phyloP scores from a whole-genome alignment of 2,113 vertebrate genomes.

The Excalfactoria chinensis region DNA sequence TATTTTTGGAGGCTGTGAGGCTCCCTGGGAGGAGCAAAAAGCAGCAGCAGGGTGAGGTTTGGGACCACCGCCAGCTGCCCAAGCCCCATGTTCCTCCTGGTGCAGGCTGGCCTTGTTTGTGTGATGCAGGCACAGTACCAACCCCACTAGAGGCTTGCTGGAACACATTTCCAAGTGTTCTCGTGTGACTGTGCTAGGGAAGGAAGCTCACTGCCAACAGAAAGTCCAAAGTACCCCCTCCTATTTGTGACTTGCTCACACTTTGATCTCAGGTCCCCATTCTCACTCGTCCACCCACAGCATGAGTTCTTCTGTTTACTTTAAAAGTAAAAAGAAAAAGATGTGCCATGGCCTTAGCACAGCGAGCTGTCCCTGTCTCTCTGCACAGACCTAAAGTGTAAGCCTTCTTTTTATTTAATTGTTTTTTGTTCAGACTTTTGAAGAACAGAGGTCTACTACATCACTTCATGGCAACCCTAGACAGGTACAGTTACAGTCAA shows the following conservation, averaged over 20 bases:
- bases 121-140: accelerated
- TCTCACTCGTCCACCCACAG: background rate
- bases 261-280: background rate
- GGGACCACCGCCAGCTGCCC: background rate
- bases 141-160: accelerated
- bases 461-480: accelerated
- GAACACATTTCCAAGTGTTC: background rate
- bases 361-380: background rate
- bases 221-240: background rate
- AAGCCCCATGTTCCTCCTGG: background rate
- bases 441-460: background rate
- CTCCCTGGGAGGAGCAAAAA: background rate
- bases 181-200: background rate
- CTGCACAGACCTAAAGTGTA: accelerated
- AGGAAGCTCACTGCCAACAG: background rate
- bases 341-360: background rate
- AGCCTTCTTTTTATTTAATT: accelerated
- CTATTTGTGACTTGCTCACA: background rate
- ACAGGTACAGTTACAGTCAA: accelerated
- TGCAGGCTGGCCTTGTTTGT: background rate
- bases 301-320: background rate
- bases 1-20: background rate
- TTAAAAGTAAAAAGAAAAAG: background rate
- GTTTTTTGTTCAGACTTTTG: background rate
- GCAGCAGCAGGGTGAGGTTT: background rate